phyloP scores from a whole-genome alignment of 92 coral and sea anemone genomes.

The Phenganax subtilis region DNA sequence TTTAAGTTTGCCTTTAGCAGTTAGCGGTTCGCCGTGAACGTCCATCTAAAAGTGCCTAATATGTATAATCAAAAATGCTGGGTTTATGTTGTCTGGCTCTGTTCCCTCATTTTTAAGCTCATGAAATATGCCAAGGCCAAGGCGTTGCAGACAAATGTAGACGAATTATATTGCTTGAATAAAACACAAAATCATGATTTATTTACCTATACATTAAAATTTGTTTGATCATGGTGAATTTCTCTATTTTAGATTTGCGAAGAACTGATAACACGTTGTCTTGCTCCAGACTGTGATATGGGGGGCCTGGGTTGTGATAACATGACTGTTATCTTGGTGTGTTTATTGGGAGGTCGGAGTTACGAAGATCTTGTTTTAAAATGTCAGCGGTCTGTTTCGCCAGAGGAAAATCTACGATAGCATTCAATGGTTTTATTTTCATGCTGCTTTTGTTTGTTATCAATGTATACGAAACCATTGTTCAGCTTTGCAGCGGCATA shows the following conservation, averaged over 20 bases:
- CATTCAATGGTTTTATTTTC: neutral
- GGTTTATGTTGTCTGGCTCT: no score
- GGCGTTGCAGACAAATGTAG: neutral
- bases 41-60: no score
- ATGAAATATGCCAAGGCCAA: neutral
- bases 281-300: constrained; percentile 99
- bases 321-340: constrained; percentile 93
- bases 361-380: constrained; percentile 81
- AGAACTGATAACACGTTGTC: constrained; percentile 86
- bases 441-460: no score
- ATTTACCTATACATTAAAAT: neutral
- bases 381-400: constrained; percentile 66
- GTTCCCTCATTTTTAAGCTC: no score
- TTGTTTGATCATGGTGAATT: neutral
- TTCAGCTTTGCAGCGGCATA: no score
- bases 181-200: no score
- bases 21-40: no score
- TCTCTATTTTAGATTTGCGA: constrained; percentile 71
- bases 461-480: no score
- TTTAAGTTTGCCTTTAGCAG: no score
- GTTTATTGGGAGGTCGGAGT: constrained; percentile 71
- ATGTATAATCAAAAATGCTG: no score
- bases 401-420: constrained; percentile 2
- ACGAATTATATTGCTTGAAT: neutral
- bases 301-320: constrained; percentile 98